These are phyloP conservation scores for Agelastica alni DNA, from an alignment of 2,888 invertebrate genomes.

Conservation along the genomic window DNA sequence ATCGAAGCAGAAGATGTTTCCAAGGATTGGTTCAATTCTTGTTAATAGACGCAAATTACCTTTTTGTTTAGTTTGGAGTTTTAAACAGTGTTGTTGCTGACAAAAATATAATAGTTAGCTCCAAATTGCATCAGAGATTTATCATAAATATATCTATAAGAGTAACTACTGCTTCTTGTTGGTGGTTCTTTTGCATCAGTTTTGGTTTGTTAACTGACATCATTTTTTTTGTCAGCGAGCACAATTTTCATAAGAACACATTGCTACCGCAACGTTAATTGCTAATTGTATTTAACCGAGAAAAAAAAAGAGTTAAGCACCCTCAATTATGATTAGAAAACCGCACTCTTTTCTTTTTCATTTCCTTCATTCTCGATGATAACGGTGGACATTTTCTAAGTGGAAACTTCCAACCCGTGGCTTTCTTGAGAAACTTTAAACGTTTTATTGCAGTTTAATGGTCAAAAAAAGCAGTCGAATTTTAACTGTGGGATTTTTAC, in stretches of 20 bases:
- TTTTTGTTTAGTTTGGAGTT: no score
- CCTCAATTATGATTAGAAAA: constrained; percentile 34
- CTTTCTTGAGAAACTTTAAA: constrained; percentile 41
- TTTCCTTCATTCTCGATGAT: constrained; percentile 33
- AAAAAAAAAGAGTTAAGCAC: constrained; percentile 25
- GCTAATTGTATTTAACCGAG: constrained; percentile 25
- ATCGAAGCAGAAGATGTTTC: no score
- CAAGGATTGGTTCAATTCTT: no score
- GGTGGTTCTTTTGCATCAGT: no score
- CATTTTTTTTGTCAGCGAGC: no score
- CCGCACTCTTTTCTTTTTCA: constrained; percentile 26
- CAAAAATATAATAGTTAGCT: no score
- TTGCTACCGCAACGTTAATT: constrained; percentile 16
- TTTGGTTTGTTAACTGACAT: no score
- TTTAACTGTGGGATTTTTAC: constrained; percentile 31
- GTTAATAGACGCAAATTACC: no score
- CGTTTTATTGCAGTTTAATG: constrained; percentile 40
- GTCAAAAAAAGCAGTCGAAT: constrained; percentile 34
- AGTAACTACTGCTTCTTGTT: no score
- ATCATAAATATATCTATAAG: no score
- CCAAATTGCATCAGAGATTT: no score
- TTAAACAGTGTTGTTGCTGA: no score
- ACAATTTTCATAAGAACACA: not conserved
- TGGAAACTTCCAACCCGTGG: constrained; percentile 40
- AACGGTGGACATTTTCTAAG: constrained; percentile 40